Percentiles rank a stretch among this genome's conserved stretches.
Conservation (phyloP, 2,113 vertebrate species). For the Aramus guarauna region DNA sequence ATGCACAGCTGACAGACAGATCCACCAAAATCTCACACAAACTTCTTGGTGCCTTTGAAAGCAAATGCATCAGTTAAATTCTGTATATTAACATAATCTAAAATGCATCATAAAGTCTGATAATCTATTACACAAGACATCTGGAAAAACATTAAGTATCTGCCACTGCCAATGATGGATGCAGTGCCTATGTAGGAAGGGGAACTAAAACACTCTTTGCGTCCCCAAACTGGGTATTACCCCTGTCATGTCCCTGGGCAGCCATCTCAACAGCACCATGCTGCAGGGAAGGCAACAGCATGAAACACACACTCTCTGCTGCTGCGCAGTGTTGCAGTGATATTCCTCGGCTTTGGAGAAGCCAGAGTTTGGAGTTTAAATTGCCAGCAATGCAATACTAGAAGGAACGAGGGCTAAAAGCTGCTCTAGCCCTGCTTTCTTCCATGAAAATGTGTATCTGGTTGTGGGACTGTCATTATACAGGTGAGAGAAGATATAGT, state of each 20-base stretch:
- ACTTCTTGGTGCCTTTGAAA: not conserved
- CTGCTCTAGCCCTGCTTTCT: not conserved
- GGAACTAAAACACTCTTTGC: not conserved
- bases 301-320: fast-evolving
- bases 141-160: not conserved
- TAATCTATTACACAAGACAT: not conserved
- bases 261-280: not conserved
- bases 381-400: not conserved
- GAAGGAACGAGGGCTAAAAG: not conserved
- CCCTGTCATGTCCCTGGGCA: not conserved
- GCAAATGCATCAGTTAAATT: not conserved
- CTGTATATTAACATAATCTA: not conserved
- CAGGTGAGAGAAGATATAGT: not conserved
- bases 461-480: not conserved
- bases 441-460: not conserved
- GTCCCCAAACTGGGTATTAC: not conserved
- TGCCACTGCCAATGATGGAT: not conserved
- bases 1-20: not conserved
- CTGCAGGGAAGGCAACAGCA: not conserved
- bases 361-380: not conserved
- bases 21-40: not conserved
- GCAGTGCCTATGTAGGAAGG: not conserved
- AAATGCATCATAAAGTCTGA: not conserved
- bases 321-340: fast-evolving
- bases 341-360: not conserved